These are phyloP conservation scores for Mallotus villosus DNA, from an alignment of 2,797 vertebrate species.

Conservation along the genomic window DNA sequence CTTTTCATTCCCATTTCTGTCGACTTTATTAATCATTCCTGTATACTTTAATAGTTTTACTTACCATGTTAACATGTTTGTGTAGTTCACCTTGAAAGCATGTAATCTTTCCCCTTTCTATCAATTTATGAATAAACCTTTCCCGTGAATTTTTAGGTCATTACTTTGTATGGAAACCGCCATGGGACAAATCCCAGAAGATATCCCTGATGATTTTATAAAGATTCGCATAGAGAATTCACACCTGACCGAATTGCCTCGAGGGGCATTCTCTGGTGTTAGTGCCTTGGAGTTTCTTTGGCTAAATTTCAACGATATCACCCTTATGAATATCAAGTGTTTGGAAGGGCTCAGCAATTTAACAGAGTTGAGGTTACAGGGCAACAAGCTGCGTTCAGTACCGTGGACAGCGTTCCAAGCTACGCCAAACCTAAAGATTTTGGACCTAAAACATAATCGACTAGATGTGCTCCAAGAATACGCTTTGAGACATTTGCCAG, in stretches of 20 bases:
- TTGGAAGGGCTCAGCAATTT: slow-evolving; percentile 79
- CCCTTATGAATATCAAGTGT: slow-evolving; percentile 84
- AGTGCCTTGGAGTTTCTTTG: slow-evolving; percentile 85
- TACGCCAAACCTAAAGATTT: slow-evolving; percentile 79
- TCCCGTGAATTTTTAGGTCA: slow-evolving; percentile 67
- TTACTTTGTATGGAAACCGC: slow-evolving; percentile 82
- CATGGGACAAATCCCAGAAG: slow-evolving; percentile 77
- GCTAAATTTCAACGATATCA: slow-evolving; percentile 91
- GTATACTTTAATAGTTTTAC: neutral
- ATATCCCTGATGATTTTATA: slow-evolving; percentile 78
- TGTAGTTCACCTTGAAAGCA: too few species aligned
- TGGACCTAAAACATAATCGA: slow-evolving; percentile 88
- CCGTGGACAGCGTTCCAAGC: slow-evolving; percentile 87
- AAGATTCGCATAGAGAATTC: slow-evolving; percentile 89
- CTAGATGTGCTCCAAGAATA: slow-evolving; percentile 86
- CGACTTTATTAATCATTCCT: neutral
- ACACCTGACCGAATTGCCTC: slow-evolving; percentile 82
- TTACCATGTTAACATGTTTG: too few species aligned
- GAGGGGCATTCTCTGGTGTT: slow-evolving; percentile 73
- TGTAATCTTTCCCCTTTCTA: neutral
- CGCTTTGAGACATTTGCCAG: slow-evolving; percentile 79
- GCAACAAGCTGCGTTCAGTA: slow-evolving; percentile 84
- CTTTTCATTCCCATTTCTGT: neutral
- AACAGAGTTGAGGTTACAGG: slow-evolving; percentile 85
- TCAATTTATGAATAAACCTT: neutral